Evolutionary conservation across 2,113 vertebrate species (phyloP), one percentile per base, ranked within the genome.

Genomic region (Speoplatyrhinus poulsoni): DNA sequence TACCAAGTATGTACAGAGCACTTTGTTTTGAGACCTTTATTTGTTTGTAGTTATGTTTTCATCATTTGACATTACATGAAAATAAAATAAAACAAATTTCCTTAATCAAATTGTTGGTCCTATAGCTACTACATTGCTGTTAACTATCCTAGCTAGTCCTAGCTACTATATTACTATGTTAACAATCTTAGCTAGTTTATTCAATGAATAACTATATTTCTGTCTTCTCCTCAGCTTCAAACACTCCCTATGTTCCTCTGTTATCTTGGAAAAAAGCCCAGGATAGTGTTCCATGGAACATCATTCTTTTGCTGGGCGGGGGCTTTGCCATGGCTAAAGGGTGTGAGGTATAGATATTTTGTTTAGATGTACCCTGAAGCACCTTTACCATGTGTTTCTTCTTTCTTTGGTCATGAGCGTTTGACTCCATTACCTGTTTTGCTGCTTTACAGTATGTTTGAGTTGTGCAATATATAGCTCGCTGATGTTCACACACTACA

Each of bases 311-410:
- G 66, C 93, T 98, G 0, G 98, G 98, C 74, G 97, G 98, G 0
- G 98, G 98, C 62, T 99, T 98, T 0, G 96, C 98, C 53, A 98
- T 99, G 96, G 98, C 97, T n/a, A 98, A 97, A 83, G 98, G 93
- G 62, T 99, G 98, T 54, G 98, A 99, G 96, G 98, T 99, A 88
- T 95, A 82, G 4, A 58, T 0, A 58, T 12, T 17, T 53, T 9
- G 10, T 15, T 11, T 36, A 19, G 46, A 49, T 12, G 11, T 13
- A 12, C n/a, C 49, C 55, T 46, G 16, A 26, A 16, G 17, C 2
- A 33, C 12, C 16, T 10, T 3, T 52, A 15, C 50, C 1, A 4
- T 55, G 41, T 26, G 26, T 26, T 26, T 26, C 26, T 26, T 26
- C 26, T 26, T 26, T 26, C 26, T 11, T 17, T 12, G 60, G 41